Base-by-base conservation (phyloP, 2,888 invertebrate genomes). In the Microctonus aethiopoides region DNA sequence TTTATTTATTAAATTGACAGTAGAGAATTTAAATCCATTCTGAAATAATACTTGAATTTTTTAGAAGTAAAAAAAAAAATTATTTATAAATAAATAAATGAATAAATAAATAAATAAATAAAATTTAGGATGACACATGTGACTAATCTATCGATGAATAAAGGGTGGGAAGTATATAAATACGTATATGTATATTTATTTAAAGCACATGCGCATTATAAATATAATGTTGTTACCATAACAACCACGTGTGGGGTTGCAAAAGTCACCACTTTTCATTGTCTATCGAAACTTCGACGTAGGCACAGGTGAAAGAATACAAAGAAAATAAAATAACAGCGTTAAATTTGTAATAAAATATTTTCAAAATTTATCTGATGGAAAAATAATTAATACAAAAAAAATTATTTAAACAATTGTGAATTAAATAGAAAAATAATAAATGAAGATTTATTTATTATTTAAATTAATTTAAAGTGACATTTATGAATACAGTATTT, bases 231-330 rank as follows among this genome's bases (percentile, higher is more conserved):
- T 13, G 68, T 68, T 39, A 39, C 62, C 51, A 66, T 66, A 13
- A 61, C 63, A 3, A 71, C 63, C 46, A 34, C 63, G 39, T 61
- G 63, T 36, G 51, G 16, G 41, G 41, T 61, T 39, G 24, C 10
- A 39, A 46, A 22, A n/a, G 41, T 39, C 10, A 11, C 20, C 9
- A 29, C 61, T 41, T 24, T 41, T 36, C 39, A 61, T 41, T 61
- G 26, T 61, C 46, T 13, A 26, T 61, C 61, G 22, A 41, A 22
- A 39, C 26, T 41, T 39, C 36, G 22, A 13, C 24, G 41, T 61
- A 24, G n/a, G 61, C 16, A 39, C 61, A 41, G 39, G 11, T 24
- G n/a, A 6, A 5, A 29, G 10, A 29, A 2, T 1, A 16, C 7
- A 29, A 39, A 22, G 13, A n/a, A 41, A 22, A 0, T 13, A 24